phyloP scores from a whole-genome alignment of 2,888 invertebrate species.

The Petrolisthes manimaculis region DNA sequence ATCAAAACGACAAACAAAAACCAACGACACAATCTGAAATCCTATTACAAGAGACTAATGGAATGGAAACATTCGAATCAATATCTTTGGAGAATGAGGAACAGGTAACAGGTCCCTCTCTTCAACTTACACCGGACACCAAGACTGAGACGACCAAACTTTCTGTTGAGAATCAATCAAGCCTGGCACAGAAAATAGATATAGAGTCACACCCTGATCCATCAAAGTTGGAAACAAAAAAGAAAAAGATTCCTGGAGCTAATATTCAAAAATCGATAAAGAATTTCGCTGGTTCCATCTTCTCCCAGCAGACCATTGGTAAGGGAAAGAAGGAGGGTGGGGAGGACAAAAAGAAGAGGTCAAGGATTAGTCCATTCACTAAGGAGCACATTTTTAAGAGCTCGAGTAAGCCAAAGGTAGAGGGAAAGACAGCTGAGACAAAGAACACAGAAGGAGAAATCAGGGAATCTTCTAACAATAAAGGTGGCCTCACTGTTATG shows the following conservation, averaged over 20 bases:
- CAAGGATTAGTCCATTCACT: slow-evolving; percentile 44
- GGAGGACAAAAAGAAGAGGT: slow-evolving; percentile 45
- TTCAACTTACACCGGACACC: too few species aligned
- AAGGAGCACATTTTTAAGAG: slow-evolving; percentile 36
- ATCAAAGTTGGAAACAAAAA: slow-evolving; percentile 34
- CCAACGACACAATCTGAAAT: background rate
- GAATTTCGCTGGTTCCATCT: slow-evolving; percentile 58
- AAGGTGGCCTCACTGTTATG: too few species aligned
- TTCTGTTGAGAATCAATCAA: too few species aligned
- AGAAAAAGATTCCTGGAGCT: slow-evolving; percentile 39
- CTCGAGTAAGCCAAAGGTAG: background rate
- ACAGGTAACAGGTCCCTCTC: too few species aligned
- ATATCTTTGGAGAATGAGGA: too few species aligned
- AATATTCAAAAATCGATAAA: slow-evolving; percentile 58
- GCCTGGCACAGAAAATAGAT: too few species aligned
- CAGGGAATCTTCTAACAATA: background rate
- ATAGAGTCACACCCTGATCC: background rate
- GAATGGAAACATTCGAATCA: background rate
- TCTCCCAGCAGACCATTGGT: slow-evolving; percentile 29
- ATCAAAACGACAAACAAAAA: background rate
- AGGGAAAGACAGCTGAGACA: background rate
- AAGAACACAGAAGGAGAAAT: background rate
- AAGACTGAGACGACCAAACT: too few species aligned
- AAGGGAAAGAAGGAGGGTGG: slow-evolving; percentile 28
- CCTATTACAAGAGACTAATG: too few species aligned